Base-by-base conservation (phyloP, 2,888 invertebrate species). In the Neoitamus cyanurus region DNA sequence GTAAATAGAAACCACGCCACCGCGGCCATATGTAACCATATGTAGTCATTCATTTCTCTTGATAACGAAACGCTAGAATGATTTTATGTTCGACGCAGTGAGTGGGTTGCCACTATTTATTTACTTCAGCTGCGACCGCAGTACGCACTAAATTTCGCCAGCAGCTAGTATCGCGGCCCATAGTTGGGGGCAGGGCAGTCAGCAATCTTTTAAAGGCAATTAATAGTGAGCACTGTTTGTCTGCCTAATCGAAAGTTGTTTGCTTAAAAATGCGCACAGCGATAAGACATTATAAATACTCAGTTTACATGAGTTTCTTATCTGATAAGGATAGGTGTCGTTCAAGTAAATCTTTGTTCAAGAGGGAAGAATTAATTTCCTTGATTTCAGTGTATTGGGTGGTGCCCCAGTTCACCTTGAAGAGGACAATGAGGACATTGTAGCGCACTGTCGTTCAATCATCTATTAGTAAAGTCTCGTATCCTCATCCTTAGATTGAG, bases 1-100 rank as follows among this genome's bases (percentile, higher is more conserved):
- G 36, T 73, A 30, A 73, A 73, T 73, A 25, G 25, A 73, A 73
- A 73, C 73, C 36, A 36, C 73, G 73, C 73, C 73, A 73, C 15
- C 30, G 11, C 58, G 11, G 58, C 20, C 20, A 37, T 37, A 37
- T 37, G 37, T 11, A 2, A n/a, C 2, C 7, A 15, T 36, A 73
- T 73, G 37, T 73, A 36, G 73, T 11, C 20, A 73, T 34, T 11
- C 20, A 73, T 34, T 72, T 73, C 37, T 15, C 73, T 34, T 73
- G 73, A 73, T 73, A 73, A 73, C 20, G 58, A 48, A n/a, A 6
- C 37, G 7, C n/a, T 48, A 15, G 20, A 48, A 48, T 48, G 20
- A n/a, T 58, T 25, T 58, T 73, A 20, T 73, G 20, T 20, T 73
- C 20, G 37, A 36, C 73, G 20, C 37, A 73, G 20, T 58, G 20